These are phyloP conservation scores for Athrips mouffetella DNA, from an alignment of 2,888 invertebrate genomes.

Conservation along the genomic window DNA sequence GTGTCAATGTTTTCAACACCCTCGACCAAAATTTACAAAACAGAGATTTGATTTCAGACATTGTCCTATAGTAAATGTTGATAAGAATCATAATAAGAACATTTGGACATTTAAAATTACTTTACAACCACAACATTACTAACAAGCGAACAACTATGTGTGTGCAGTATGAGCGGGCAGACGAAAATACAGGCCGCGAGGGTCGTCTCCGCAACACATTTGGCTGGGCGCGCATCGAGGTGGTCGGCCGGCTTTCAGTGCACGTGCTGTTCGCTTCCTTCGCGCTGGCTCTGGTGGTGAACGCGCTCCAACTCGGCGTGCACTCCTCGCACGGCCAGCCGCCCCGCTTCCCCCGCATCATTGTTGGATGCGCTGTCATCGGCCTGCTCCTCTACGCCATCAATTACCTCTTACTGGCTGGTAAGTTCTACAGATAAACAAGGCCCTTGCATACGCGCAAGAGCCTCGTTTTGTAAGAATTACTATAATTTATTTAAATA, in stretches of 20 bases:
- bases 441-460: too few relatives aligned
- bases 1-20: too few relatives aligned
- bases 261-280: conserved; percentile 90
- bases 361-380: conserved; percentile 87
- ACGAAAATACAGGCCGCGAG: conserved; percentile 76
- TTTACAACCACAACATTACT: too few relatives aligned
- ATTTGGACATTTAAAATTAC: too few relatives aligned
- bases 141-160: too few relatives aligned
- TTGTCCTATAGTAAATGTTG: too few relatives aligned
- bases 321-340: conserved; percentile 77
- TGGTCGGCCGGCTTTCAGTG: conserved; percentile 89
- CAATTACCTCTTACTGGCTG: conserved; percentile 89
- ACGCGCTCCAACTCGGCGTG: conserved; percentile 88
- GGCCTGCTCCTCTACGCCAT: conserved; percentile 87
- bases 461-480: too few relatives aligned
- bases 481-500: too few relatives aligned
- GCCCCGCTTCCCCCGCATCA: conserved; percentile 81
- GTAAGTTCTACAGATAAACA: too few relatives aligned
- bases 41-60: too few relatives aligned
- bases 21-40: too few relatives aligned
- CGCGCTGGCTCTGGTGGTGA: conserved; percentile 88
- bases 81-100: too few relatives aligned
- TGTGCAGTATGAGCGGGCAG: conserved; percentile 63
- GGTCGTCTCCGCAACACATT: conserved; percentile 91
- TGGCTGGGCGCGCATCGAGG: conserved; percentile 94